These are phyloP conservation scores for Nasonovia ribisnigri DNA, from an alignment of 2,888 invertebrate species.

Conservation along the genomic window DNA sequence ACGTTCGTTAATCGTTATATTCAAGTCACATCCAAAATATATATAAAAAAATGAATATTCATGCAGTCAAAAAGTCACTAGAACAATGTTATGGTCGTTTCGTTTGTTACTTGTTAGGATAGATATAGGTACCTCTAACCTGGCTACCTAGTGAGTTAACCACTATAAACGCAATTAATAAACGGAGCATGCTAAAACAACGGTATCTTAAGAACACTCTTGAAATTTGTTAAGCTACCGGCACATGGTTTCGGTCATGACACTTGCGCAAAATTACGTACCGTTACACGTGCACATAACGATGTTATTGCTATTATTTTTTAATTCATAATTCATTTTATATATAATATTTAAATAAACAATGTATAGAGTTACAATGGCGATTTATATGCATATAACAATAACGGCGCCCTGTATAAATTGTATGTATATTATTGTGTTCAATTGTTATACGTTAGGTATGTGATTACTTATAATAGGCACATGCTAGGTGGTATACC, in stretches of 20 bases:
- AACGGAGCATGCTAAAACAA: conserved; percentile 54
- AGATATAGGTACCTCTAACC: background rate
- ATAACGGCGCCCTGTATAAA: background rate
- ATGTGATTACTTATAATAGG: background rate
- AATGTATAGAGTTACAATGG: background rate
- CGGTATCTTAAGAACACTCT: conserved; percentile 19
- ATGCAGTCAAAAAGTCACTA: background rate
- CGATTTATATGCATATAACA: background rate
- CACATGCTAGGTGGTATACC: background rate
- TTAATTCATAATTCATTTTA: conserved; percentile 39
- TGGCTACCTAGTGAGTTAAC: background rate
- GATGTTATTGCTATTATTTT: conserved; percentile 28
- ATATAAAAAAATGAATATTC: background rate
- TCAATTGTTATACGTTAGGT: background rate
- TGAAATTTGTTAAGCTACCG: conserved; percentile 28
- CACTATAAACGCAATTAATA: conserved; percentile 33
- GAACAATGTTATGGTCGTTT: background rate
- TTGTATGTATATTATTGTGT: no score
- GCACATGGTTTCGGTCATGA: conserved; percentile 42
- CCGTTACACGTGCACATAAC: conserved; percentile 27
- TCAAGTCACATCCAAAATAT: background rate
- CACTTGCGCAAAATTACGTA: conserved; percentile 32
- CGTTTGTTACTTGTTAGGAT: background rate
- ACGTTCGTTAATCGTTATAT: background rate
- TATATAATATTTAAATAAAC: background rate